Base-by-base conservation (phyloP, 2,113 vertebrate species). In the Parus major region DNA sequence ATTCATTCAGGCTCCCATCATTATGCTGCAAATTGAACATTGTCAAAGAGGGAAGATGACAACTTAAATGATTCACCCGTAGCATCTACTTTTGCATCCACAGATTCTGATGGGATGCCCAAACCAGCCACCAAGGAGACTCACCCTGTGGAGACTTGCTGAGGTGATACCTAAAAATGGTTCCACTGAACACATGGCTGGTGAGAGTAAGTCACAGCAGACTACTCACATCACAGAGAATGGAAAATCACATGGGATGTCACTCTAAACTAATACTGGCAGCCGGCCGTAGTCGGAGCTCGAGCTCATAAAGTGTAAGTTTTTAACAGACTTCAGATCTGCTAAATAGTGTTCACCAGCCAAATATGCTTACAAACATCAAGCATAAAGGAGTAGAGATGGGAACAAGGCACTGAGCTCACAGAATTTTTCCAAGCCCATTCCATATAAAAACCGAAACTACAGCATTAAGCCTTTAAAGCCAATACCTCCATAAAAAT, bases 281-380 rank as follows among this genome's bases (percentile, higher is more conserved):
- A 53, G 65, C 31, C 0, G 5, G 78, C 42, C 21, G 12, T 31
- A 87, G 49, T 71, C 4, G 3, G 83, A 90, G 56, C 86, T 71
- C 29, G 46, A 84, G 61, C 69, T 76, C 31, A 36, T 65, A 50
- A 82, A 82, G 82, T n/a, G 5, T 3, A 90, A 85, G 64, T 61
- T 87, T 82, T 85, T 85, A 92, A 84, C 70, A 82, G 65, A 84
- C 57, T 95, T 95, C 61, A 42, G 81, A 44, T 63, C 35, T 75
- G 55, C 56, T 87, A 60, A 94, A 79, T 27, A 71, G 10, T 8
- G 23, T 57, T 87, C 65, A 60, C 24, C 25, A 68, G 11, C 55
- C 85, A 93, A 82, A 63, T 33, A 42, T 3, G 22, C 39, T 92
- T 31, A 68, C 31, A 86, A 86, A 65, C 31, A 80, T 39, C 75